A percentile compares a stretch with the other conserved stretches of the same genome.
Evolutionary conservation across 2,113 vertebrate genomes (phyloP).

Genomic region (rat (Rattus norvegicus)): GRCr8 NC_086026.1:63537501-63538000

Average conservation of each 20-base stretch:
- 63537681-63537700: background rate
- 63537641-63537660: background rate
- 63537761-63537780: background rate
- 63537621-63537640: background rate
- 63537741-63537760: background rate
- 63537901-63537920: background rate
- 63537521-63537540: background rate
- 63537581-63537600: background rate
- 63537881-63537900: background rate
- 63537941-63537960: no score
- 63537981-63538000: no score
- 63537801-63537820: background rate
- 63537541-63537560: background rate
- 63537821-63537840: background rate
- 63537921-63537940: no score
- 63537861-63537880: background rate
- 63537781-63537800: background rate
- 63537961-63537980: no score
- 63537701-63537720: background rate
- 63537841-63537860: background rate
- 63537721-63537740: background rate
- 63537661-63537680: background rate
- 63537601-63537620: constrained; percentile 8
- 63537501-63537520: background rate
- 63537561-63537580: background rate